A percentile compares a stretch with the other conserved stretches of the same genome.
These are phyloP conservation scores for Oxycera nigricornis DNA, from an alignment of 2,888 invertebrate species.

Conservation along the genomic window DNA sequence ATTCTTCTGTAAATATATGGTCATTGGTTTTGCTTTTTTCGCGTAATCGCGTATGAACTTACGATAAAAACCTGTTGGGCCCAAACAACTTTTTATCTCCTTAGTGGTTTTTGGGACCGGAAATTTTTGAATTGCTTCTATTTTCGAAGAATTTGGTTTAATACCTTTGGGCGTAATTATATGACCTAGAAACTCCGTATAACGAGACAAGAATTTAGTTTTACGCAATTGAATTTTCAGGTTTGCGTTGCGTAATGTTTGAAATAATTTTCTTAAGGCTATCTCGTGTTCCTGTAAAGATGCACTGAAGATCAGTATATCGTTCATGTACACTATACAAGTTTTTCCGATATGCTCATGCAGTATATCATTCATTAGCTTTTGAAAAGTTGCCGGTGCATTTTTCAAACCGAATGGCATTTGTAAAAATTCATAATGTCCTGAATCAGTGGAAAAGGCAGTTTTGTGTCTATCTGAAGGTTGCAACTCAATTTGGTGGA, in stretches of 20 bases:
- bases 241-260: neutral
- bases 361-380: too few species aligned
- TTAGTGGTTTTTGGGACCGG: too few species aligned
- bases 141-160: neutral
- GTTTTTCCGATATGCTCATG: too few species aligned
- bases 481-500: constrained; percentile 56
- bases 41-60: too few species aligned
- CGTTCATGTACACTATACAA: too few species aligned
- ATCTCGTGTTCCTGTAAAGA: too few species aligned
- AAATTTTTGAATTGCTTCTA: constrained; percentile 1
- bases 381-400: constrained; percentile 57
- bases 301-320: too few species aligned
- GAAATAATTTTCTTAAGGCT: too few species aligned
- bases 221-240: neutral
- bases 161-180: neutral
- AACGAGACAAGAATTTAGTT: neutral
- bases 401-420: constrained; percentile 59
- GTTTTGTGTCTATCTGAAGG: constrained; percentile 54
- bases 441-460: constrained; percentile 54
- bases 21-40: too few species aligned
- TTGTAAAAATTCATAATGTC: constrained; percentile 55
- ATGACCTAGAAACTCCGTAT: neutral
- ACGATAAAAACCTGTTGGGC: neutral
- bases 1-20: too few species aligned
- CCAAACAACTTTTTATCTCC: neutral